Conservation (phyloP, 2,797 vertebrate genomes). For the Acipenser ruthenus region DNA sequence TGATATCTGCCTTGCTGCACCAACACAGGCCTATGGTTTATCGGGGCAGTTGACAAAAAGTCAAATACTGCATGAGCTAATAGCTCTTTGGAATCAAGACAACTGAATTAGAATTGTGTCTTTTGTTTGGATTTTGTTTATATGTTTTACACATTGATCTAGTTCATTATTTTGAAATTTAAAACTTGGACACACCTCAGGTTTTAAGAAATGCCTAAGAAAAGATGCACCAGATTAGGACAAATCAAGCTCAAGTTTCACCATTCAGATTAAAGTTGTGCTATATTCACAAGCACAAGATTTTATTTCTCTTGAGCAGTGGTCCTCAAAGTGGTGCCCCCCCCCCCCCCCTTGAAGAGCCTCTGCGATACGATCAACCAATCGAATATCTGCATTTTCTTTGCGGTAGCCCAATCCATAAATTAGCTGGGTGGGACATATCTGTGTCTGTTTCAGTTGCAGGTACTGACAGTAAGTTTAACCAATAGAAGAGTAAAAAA, state of each 20-base stretch:
- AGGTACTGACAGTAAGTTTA: too few species aligned
- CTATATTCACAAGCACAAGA: constrained; percentile 48
- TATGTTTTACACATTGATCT: neutral
- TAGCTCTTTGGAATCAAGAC: neutral
- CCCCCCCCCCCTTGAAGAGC: too few species aligned
- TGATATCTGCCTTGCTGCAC: neutral
- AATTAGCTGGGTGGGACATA: too few species aligned
- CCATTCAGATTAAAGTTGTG: constrained; percentile 7
- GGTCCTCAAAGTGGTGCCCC: too few species aligned
- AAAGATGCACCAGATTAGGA: constrained; percentile 5
- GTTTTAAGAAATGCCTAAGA: constrained; percentile 9
- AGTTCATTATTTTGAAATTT: constrained; percentile 6
- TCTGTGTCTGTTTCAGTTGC: too few species aligned
- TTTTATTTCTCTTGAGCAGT: constrained; percentile 42
- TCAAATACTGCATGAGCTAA: neutral
- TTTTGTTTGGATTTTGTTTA: neutral
- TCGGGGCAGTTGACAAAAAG: neutral
- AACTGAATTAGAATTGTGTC: neutral
- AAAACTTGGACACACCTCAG: constrained; percentile 10
- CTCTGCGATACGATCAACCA: too few species aligned
- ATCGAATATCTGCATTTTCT: too few species aligned
- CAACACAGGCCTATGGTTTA: neutral
- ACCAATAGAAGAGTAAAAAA: too few species aligned
- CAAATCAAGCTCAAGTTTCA: constrained; percentile 6
- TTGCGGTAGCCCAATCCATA: too few species aligned